Evolutionary conservation across 2,113 vertebrate species (phyloP).

Genomic region (Epinephelus fuscoguttatus): DNA sequence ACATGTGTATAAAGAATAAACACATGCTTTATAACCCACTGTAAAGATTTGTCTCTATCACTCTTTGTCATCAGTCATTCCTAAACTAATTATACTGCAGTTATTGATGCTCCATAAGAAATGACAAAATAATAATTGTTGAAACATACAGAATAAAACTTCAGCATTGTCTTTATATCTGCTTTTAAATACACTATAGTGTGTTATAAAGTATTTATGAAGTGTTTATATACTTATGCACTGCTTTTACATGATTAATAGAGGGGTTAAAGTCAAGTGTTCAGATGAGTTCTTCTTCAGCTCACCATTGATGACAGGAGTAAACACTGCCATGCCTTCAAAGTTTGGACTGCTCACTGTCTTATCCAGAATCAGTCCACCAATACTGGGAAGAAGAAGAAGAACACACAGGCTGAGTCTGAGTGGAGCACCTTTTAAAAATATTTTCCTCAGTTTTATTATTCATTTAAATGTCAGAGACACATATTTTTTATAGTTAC

Average conservation of each 20-base stretch:
- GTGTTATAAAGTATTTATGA: neutral
- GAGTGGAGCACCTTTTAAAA: neutral
- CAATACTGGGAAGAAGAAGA: slow-evolving; percentile 86
- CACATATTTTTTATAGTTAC: neutral
- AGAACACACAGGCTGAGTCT: neutral
- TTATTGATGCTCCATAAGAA: no score
- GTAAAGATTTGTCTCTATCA: no score
- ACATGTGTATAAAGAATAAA: no score
- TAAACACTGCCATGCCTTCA: slow-evolving; percentile 93
- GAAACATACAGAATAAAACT: no score
- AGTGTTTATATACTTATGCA: no score
- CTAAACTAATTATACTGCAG: no score
- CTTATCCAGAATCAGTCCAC: slow-evolving; percentile 93
- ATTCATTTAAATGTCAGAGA: neutral
- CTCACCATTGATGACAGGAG: slow-evolving; percentile 94
- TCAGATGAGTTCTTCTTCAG: neutral
- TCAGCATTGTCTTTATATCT: no score
- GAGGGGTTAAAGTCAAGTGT: neutral
- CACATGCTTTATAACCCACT: no score
- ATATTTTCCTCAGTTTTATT: neutral
- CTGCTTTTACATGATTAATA: neutral
- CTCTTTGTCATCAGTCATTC: no score
- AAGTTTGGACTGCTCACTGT: slow-evolving; percentile 89
- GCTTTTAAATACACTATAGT: neutral
- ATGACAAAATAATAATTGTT: no score